phyloP scores from a whole-genome alignment of 2,888 invertebrate genomes.

The Andrena bicolor region DNA sequence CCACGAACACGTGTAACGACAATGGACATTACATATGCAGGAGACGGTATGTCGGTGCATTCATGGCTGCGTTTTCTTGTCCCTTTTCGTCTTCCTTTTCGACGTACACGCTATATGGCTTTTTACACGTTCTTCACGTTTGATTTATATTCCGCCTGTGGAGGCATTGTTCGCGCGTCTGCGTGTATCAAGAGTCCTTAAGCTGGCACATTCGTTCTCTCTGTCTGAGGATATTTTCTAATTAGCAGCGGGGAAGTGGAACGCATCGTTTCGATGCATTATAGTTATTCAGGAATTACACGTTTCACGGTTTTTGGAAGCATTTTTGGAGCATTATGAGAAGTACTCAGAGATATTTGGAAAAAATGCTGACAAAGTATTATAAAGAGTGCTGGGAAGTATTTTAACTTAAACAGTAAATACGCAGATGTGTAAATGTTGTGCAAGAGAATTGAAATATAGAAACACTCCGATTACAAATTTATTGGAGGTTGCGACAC shows the following conservation, averaged over 20 bases:
- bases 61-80: slow-evolving; percentile 68
- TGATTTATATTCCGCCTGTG: slow-evolving; percentile 48
- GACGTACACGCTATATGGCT: slow-evolving; percentile 17
- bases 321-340: too few species aligned
- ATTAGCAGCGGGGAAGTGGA: slow-evolving; percentile 19
- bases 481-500: too few species aligned
- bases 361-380: too few species aligned
- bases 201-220: not conserved
- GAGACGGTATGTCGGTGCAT: slow-evolving; percentile 66
- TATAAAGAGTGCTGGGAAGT: too few species aligned
- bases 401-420: too few species aligned
- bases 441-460: too few species aligned
- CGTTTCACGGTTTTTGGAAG: too few species aligned
- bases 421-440: too few species aligned
- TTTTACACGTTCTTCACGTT: slow-evolving; percentile 44
- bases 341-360: too few species aligned
- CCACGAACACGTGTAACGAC: slow-evolving; percentile 74
- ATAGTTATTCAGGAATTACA: not conserved
- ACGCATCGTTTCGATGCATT: not conserved
- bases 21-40: slow-evolving; percentile 76
- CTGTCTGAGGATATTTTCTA: slow-evolving; percentile 24
- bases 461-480: too few species aligned
- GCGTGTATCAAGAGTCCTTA: slow-evolving; percentile 11
- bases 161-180: slow-evolving; percentile 43
- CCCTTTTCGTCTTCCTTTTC: slow-evolving; percentile 46